Conservation (phyloP, 2,888 invertebrate genomes). For the Ditylenchus weischeri region DNA sequence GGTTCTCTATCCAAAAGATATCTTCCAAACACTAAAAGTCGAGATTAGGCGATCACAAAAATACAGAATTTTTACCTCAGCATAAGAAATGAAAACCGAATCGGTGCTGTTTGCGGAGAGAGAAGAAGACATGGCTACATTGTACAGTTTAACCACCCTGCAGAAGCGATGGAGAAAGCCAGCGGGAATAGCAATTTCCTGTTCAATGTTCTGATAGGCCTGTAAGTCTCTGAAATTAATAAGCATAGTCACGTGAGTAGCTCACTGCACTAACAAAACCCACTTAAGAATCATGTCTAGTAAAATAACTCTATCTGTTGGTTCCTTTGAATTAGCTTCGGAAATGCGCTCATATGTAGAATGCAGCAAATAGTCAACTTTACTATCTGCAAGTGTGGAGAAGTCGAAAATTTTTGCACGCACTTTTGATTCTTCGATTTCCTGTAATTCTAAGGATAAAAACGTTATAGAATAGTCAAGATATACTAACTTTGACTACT, state of each 20-base stretch:
- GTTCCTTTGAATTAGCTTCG: conserved; percentile 18
- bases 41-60: no score
- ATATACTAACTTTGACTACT: conserved; percentile 28
- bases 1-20: conserved; percentile 7
- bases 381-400: conserved; percentile 11
- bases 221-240: conserved; percentile 21
- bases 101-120: not conserved
- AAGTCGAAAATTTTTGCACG: conserved; percentile 3
- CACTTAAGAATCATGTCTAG: conserved; percentile 14
- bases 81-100: not conserved
- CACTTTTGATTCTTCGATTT: conserved; percentile 10
- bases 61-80: not conserved
- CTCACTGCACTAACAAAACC: not conserved
- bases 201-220: conserved; percentile 18
- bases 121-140: conserved; percentile 10
- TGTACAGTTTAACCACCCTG: conserved; percentile 12
- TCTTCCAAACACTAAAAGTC: not conserved
- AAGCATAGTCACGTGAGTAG: not conserved
- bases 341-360: conserved; percentile 28
- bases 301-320: conserved; percentile 14
- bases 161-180: conserved; percentile 25
- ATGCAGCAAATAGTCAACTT: conserved; percentile 19
- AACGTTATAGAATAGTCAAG: not conserved
- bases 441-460: not conserved
- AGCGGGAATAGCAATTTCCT: conserved; percentile 25